Base-by-base conservation (phyloP, 2,113 vertebrate species). In the Scomber colias region DNA sequence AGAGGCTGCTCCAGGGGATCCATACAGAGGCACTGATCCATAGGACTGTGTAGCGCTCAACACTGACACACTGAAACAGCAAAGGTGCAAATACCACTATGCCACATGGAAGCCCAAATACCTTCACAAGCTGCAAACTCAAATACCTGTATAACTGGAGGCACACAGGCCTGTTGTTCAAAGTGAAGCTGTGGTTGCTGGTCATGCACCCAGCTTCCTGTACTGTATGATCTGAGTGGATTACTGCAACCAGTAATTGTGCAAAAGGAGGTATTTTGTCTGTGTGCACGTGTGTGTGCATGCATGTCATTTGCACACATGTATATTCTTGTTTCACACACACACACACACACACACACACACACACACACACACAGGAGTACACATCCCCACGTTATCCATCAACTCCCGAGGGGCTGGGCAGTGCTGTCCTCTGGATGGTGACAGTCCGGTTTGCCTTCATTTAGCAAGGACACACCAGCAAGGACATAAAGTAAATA, bases 401-500 rank as follows among this genome's bases (percentile, higher is more conserved):
- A 86, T 91, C 87, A 91, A 73, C 46, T 71, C 81, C 82, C n/a
- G 14, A 81, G 77, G 79, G 77, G 81, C 73, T 79, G 75, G 76
- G 87, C 77, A 80, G 68, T 17, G 75, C 84, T 71, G 83, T 90
- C 88, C 91, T 89, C 78, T 83, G 89, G 75, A 84, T 81, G 61
- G 83, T 90, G 88, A 85, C 85, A 86, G 85, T 83, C 79, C 71
- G 64, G 77, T 87, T 93, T 53, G 81, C 90, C 89, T 92, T 91
- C 89, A 89, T 90, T 93, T 90, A 92, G 90, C 92, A 93, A 94
- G 93, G 92, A 95, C 94, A 92, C 80, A 84, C 81, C 84, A 84
- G 90, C 90, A 92, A 93, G 92, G 94, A 90, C 90, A 91, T 54
- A 82, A 93, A 87, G 90, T 92, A 93, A 95, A 93, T 93, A 93